Evolutionary conservation across 2,888 invertebrate species (phyloP).

Genomic region (Eupithecia subumbrata): DNA sequence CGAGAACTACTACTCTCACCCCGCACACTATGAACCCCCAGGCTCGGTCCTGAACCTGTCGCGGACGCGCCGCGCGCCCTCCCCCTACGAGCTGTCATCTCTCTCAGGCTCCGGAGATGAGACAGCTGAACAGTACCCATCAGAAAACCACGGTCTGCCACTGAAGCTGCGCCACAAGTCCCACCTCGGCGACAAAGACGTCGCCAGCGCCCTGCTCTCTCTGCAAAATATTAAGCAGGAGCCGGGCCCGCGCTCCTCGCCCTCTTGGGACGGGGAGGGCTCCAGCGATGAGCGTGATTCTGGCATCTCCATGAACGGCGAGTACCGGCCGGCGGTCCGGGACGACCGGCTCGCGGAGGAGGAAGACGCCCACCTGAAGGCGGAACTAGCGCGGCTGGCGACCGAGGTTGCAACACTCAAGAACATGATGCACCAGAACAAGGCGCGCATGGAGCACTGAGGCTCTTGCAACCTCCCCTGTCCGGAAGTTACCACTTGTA

Average conservation of each 20-base stretch:
- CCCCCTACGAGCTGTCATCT: slow-evolving; percentile 92
- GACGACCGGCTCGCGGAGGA: slow-evolving; percentile 80
- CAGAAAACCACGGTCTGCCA: slow-evolving; percentile 91
- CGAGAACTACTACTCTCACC: slow-evolving; percentile 78
- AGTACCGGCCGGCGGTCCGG: slow-evolving; percentile 79
- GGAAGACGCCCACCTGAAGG: slow-evolving; percentile 90
- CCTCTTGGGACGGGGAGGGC: slow-evolving; percentile 94
- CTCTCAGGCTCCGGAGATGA: slow-evolving; percentile 86
- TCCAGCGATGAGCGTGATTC: slow-evolving; percentile 96
- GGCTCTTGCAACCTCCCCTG: slow-evolving; percentile 54
- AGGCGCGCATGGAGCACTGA: slow-evolving; percentile 78
- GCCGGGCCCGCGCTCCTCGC: slow-evolving; percentile 90
- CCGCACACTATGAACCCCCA: slow-evolving; percentile 84
- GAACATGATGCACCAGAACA: slow-evolving; percentile 89
- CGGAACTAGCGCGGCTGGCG: slow-evolving; percentile 93
- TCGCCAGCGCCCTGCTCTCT: slow-evolving; percentile 92
- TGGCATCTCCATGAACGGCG: slow-evolving; percentile 92
- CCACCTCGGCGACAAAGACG: slow-evolving; percentile 94
- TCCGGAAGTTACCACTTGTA: slow-evolving; percentile 81
- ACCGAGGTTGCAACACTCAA: slow-evolving; percentile 96
- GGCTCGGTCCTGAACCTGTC: slow-evolving; percentile 90
- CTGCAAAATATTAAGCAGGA: slow-evolving; percentile 94
- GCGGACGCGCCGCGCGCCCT: slow-evolving; percentile 85
- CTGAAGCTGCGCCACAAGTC: slow-evolving; percentile 96
- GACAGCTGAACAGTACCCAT: slow-evolving; percentile 81